These are phyloP conservation scores for Noctilio leporinus DNA, from an alignment of 2,113 vertebrate genomes.

Conservation along the genomic window DNA sequence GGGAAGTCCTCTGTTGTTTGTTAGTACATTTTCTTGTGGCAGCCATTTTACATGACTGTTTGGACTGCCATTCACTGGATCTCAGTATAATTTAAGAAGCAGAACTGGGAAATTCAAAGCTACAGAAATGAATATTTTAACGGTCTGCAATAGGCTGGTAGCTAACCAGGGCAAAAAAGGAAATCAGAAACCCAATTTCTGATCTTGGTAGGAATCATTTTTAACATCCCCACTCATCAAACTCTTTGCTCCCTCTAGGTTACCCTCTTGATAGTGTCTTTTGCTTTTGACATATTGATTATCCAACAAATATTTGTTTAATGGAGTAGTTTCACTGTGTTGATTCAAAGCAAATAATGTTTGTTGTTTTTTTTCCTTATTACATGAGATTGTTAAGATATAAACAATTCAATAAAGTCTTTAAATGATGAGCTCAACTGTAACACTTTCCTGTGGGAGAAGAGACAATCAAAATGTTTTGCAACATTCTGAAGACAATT, in stretches of 20 bases:
- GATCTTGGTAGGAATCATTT: slow-evolving; percentile 42
- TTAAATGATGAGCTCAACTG: slow-evolving; percentile 28
- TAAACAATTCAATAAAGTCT: slow-evolving; percentile 35
- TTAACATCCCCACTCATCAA: slow-evolving; percentile 21
- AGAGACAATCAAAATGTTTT: slow-evolving; percentile 43
- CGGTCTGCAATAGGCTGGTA: background rate
- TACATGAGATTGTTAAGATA: background rate
- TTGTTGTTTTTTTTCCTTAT: slow-evolving; percentile 43
- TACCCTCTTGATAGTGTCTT: background rate
- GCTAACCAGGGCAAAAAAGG: slow-evolving; percentile 24
- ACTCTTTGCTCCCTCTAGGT: slow-evolving; percentile 24
- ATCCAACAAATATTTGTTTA: slow-evolving; percentile 44
- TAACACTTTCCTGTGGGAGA: slow-evolving; percentile 21
- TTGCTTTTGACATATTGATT: slow-evolving; percentile 47
- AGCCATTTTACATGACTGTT: background rate
- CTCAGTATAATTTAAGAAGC: slow-evolving; percentile 1
- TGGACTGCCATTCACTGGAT: background rate
- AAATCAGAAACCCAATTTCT: slow-evolving; percentile 51
- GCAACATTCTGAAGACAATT: slow-evolving; percentile 10
- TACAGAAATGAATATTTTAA: slow-evolving; percentile 30
- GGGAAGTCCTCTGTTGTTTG: background rate
- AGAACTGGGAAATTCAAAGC: slow-evolving; percentile 37
- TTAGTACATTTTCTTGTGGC: background rate
- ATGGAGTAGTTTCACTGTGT: slow-evolving; percentile 16
- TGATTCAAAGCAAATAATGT: slow-evolving; percentile 48